Conservation (phyloP, 2,113 vertebrate genomes). For the Trochalopteron elliotii region DNA sequence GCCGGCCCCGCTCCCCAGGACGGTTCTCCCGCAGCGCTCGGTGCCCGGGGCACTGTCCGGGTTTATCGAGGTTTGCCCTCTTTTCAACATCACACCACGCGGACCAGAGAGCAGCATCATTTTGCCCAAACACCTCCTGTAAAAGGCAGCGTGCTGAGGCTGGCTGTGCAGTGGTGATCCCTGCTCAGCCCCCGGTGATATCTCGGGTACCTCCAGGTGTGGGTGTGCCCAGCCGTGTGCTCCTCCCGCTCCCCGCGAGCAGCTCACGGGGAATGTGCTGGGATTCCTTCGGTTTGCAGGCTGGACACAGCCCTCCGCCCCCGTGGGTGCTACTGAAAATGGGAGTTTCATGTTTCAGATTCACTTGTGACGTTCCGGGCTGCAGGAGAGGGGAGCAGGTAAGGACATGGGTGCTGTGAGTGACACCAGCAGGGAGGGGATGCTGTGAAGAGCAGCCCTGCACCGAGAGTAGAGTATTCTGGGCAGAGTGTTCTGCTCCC, state of each 20-base stretch:
- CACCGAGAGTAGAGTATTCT: too few species aligned
- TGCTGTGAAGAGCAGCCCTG: not conserved
- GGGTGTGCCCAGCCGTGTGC: not conserved
- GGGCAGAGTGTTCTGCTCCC: not conserved
- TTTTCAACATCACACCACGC: not conserved
- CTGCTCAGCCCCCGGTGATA: accelerated
- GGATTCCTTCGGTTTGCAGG: not conserved
- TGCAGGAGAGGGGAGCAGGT: not conserved
- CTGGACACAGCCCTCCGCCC: not conserved
- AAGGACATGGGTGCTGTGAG: not conserved
- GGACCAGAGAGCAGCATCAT: not conserved
- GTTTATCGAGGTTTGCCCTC: not conserved
- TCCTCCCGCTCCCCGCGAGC: not conserved
- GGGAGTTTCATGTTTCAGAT: not conserved
- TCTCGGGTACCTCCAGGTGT: not conserved
- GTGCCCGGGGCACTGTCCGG: too few species aligned
- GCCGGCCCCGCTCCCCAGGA: not conserved
- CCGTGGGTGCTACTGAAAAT: not conserved
- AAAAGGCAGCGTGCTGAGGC: not conserved
- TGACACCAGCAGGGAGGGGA: not conserved
- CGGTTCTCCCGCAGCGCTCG: accelerated
- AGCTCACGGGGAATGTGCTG: not conserved
- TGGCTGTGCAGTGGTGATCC: not conserved
- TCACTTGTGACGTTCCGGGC: not conserved
- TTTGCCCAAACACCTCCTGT: not conserved